Conservation (phyloP, 2,888 invertebrate species). For the Eupithecia tripunctaria region DNA sequence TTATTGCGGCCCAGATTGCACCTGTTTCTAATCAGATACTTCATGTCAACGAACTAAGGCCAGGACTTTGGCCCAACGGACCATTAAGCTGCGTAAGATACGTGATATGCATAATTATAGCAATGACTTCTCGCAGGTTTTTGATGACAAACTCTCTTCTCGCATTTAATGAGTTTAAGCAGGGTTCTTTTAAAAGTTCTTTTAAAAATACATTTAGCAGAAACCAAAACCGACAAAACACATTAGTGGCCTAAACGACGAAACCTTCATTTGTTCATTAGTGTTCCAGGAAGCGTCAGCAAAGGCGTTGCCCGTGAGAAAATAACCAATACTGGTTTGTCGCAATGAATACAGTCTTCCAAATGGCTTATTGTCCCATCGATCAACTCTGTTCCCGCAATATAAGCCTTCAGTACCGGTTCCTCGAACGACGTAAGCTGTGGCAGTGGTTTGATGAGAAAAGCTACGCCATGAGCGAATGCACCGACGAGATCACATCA, state of each 20-base stretch:
- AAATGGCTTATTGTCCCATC: conserved; percentile 48
- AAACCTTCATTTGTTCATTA: conserved; percentile 48
- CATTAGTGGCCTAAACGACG: conserved; percentile 48
- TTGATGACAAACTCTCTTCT: conserved; percentile 9
- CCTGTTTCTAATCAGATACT: conserved; percentile 36
- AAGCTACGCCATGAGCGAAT: conserved; percentile 51
- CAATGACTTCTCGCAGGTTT: conserved; percentile 18
- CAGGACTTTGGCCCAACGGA: conserved; percentile 42
- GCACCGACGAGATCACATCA: conserved; percentile 57
- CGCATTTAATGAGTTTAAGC: background rate
- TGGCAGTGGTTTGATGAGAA: conserved; percentile 45
- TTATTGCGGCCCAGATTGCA: conserved; percentile 29
- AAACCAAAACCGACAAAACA: conserved; percentile 32
- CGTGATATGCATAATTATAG: conserved; percentile 38
- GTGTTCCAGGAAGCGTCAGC: conserved; percentile 54
- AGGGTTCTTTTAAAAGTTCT: conserved; percentile 7
- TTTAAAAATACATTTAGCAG: conserved; percentile 10
- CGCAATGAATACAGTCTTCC: conserved; percentile 43
- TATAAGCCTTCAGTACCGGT: conserved; percentile 41
- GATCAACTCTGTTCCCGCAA: conserved; percentile 42
- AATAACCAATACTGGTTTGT: conserved; percentile 47
- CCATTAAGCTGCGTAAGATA: conserved; percentile 34
- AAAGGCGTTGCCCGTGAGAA: conserved; percentile 55
- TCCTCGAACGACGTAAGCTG: conserved; percentile 28
- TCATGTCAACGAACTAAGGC: conserved; percentile 41